A percentile compares a stretch with the other conserved stretches of the same genome.
phyloP scores from a whole-genome alignment of 2,113 vertebrate genomes.

The Mustelus asterias region DNA sequence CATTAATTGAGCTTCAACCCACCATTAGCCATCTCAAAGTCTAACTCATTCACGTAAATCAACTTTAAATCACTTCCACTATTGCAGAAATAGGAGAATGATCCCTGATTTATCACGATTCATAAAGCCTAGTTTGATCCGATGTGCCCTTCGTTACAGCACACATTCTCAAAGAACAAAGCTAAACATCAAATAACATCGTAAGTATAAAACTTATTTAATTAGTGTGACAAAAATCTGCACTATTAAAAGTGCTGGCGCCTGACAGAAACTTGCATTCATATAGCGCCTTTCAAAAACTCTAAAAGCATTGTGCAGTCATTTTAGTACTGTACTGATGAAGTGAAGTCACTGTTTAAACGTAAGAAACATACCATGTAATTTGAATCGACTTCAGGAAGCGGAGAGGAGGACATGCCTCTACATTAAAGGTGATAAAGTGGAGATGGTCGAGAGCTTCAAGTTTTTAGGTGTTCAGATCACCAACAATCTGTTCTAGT shows the following conservation, averaged over 20 bases:
- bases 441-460: too few species aligned
- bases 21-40: neutral
- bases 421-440: too few species aligned
- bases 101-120: neutral
- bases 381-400: neutral
- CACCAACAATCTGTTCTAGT: too few species aligned
- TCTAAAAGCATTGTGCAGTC: neutral
- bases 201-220: neutral
- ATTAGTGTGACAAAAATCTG: neutral
- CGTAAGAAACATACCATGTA: neutral
- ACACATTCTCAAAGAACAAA: neutral
- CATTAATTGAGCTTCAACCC: neutral
- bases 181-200: neutral
- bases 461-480: too few species aligned
- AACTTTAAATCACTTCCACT: neutral
- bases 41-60: neutral
- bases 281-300: neutral
- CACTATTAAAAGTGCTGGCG: neutral
- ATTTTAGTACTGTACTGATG: neutral
- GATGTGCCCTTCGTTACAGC: neutral
- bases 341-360: neutral
- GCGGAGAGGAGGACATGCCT: too few species aligned
- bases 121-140: neutral
- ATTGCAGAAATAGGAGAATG: neutral
- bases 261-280: neutral